These are phyloP conservation scores for Anguilla marmorata DNA, from an alignment of 2,797 vertebrate genomes.

Conservation along the genomic window DNA sequence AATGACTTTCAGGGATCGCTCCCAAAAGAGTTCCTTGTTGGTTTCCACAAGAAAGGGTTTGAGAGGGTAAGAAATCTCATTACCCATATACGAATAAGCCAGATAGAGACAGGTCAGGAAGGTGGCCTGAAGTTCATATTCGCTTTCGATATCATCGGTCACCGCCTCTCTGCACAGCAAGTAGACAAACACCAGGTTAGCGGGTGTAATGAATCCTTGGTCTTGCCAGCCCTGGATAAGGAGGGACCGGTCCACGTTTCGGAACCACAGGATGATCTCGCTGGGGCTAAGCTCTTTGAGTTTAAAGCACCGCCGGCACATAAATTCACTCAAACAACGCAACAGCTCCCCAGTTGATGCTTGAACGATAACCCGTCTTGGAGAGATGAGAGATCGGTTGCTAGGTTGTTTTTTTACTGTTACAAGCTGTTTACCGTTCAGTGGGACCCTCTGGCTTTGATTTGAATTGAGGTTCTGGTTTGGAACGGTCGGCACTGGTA, in stretches of 20 bases:
- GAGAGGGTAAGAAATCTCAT: conserved; percentile 97
- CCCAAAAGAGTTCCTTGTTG: conserved; percentile 94
- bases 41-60: conserved; percentile 92
- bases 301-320: conserved; percentile 89
- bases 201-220: conserved; percentile 94
- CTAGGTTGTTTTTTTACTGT: conserved; percentile 70
- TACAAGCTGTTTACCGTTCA: conserved; percentile 52
- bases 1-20: conserved; percentile 88
- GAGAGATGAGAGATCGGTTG: conserved; percentile 71
- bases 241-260: conserved; percentile 92
- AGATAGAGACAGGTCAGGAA: conserved; percentile 97
- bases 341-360: conserved; percentile 95
- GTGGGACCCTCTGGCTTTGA: conserved; percentile 31
- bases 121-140: conserved; percentile 85
- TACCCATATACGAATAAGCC: conserved; percentile 97
- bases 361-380: conserved; percentile 87
- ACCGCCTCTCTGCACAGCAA: conserved; percentile 89
- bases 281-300: conserved; percentile 86
- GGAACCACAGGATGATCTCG: conserved; percentile 93
- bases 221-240: conserved; percentile 98
- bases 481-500: conserved; percentile 71
- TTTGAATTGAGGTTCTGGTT: conserved; percentile 49
- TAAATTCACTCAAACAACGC: conserved; percentile 89
- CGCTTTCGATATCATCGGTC: conserved; percentile 76
- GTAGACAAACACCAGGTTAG: conserved; percentile 96